Percentiles rank a stretch among this genome's conserved stretches.
These are phyloP conservation scores for Fregetta grallaria DNA, from an alignment of 2,113 vertebrate species.

Conservation along the genomic window DNA sequence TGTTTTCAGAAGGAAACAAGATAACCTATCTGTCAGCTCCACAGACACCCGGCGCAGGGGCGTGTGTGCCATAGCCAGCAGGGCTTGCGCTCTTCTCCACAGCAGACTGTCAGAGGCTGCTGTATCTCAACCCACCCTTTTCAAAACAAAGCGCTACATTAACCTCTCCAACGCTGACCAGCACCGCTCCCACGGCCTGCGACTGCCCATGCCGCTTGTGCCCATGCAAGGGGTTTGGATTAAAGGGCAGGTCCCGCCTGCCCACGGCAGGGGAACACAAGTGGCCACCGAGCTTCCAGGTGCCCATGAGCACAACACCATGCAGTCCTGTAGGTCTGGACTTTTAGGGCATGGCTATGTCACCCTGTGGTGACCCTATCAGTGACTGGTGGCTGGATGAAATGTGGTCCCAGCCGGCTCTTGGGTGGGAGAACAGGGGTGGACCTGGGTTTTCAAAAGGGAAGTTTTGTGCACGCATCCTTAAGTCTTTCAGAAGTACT, in stretches of 20 bases:
- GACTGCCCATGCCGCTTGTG: neutral
- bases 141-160: neutral
- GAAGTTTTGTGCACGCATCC: rapidly evolving
- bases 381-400: neutral
- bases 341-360: neutral
- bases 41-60: neutral
- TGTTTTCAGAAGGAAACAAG: slow-evolving; percentile 65
- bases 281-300: neutral
- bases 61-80: neutral
- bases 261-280: neutral
- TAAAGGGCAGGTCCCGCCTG: neutral
- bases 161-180: neutral
- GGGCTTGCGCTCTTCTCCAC: neutral
- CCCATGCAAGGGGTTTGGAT: neutral
- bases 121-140: neutral
- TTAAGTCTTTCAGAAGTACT: neutral
- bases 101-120: neutral
- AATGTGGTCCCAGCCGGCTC: neutral
- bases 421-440: neutral
- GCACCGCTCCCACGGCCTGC: neutral
- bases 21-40: slow-evolving; percentile 28
- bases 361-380: too few relatives aligned
- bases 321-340: neutral
- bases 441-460: neutral
- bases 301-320: rapidly evolving